Conservation (phyloP, 2,113 vertebrate species). For the Onychorhynchus coronatus region DNA sequence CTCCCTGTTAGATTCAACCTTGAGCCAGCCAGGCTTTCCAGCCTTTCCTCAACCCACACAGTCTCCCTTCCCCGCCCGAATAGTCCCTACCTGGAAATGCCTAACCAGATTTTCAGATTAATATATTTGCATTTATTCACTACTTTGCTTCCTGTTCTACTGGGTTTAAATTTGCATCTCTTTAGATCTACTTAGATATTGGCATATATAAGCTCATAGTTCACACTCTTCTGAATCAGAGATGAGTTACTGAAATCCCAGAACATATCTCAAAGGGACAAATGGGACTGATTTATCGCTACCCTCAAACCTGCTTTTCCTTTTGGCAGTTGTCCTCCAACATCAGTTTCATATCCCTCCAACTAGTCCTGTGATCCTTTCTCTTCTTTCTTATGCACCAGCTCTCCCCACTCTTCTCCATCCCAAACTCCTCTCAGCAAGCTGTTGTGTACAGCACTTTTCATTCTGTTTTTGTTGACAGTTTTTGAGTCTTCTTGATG, state of each 20-base stretch:
- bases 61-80: background rate
- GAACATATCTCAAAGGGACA: background rate
- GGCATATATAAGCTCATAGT: background rate
- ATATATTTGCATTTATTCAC: slow-evolving; percentile 27
- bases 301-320: background rate
- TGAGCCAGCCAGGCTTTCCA: background rate
- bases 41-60: background rate
- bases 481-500: background rate
- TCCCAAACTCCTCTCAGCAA: background rate
- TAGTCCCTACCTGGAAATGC: background rate
- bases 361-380: background rate
- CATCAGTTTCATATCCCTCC: background rate
- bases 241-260: background rate
- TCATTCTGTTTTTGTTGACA: background rate
- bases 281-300: background rate
- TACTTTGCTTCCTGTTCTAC: slow-evolving; percentile 35
- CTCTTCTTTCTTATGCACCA: background rate
- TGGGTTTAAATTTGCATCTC: slow-evolving; percentile 19
- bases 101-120: slow-evolving; percentile 23
- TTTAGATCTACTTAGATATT: background rate
- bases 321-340: background rate
- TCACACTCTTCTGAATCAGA: background rate
- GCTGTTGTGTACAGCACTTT: background rate
- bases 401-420: background rate
- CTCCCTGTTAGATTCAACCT: background rate